Percentiles rank a stretch among this genome's conserved stretches.
These are phyloP conservation scores for Tinea trinotella DNA, from an alignment of 2,888 invertebrate genomes.

Conservation along the genomic window DNA sequence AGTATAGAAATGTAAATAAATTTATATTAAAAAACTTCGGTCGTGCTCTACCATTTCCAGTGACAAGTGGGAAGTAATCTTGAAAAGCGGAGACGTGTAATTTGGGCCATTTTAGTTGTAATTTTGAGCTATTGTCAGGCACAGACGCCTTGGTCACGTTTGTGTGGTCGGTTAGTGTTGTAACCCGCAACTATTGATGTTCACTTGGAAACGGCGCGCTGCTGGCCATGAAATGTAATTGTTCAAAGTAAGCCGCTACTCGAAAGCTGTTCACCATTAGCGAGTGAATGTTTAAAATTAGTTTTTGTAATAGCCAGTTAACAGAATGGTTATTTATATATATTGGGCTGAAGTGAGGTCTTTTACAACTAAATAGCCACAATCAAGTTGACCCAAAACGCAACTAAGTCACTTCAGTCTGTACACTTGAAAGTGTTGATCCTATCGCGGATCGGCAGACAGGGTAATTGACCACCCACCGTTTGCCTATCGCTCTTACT, in stretches of 20 bases:
- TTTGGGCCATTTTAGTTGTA: not conserved
- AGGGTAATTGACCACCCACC: too few relatives aligned
- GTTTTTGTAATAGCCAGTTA: not conserved
- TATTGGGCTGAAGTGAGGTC: too few relatives aligned
- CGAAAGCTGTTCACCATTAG: not conserved
- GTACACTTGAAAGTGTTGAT: too few relatives aligned
- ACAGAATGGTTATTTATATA: too few relatives aligned
- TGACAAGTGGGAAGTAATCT: not conserved
- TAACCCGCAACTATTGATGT: slow-evolving; percentile 2
- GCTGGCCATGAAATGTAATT: slow-evolving; percentile 5
- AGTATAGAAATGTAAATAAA: too few relatives aligned
- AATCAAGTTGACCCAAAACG: too few relatives aligned
- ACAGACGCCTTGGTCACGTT: not conserved
- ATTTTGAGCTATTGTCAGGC: slow-evolving; percentile 2
- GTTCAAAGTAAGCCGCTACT: slow-evolving; percentile 12
- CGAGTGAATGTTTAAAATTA: not conserved
- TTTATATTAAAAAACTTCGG: too few relatives aligned
- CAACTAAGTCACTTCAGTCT: too few relatives aligned
- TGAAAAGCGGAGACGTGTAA: not conserved
- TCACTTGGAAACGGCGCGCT: not conserved
- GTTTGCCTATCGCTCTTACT: too few relatives aligned
- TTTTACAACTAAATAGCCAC: too few relatives aligned
- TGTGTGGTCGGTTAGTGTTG: slow-evolving; percentile 5
- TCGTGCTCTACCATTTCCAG: too few relatives aligned
- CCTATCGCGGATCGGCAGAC: too few relatives aligned